Conservation (phyloP, 2,888 invertebrate genomes). For the Habroteleia sp. region DNA sequence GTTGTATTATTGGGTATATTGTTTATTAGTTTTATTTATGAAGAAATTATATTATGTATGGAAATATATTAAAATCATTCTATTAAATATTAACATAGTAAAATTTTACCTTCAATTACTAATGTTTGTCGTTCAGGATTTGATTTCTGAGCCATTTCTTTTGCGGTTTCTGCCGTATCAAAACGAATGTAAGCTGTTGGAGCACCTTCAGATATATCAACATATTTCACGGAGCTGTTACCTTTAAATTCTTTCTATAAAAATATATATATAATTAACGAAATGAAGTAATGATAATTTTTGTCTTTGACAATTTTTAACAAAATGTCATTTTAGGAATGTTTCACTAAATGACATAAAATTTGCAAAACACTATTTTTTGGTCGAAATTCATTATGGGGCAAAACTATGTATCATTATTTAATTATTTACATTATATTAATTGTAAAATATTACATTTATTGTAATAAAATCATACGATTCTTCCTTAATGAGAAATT, state of each 20-base stretch:
- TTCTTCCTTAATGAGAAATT: too few relatives aligned
- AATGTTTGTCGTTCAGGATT: conserved; percentile 74
- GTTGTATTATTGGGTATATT: too few relatives aligned
- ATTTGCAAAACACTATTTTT: too few relatives aligned
- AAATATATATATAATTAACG: conserved; percentile 3
- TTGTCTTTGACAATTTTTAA: not conserved
- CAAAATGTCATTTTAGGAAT: too few relatives aligned
- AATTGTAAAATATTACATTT: too few relatives aligned
- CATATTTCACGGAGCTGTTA: conserved; percentile 87
- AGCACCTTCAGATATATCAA: conserved; percentile 89
- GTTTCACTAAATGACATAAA: too few relatives aligned
- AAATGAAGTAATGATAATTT: not conserved
- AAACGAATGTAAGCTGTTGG: conserved; percentile 87
- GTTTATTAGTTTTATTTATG: not conserved
- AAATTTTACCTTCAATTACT: conserved; percentile 79
- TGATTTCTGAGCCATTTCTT: conserved; percentile 77
- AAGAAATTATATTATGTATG: not conserved
- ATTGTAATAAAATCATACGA: too few relatives aligned
- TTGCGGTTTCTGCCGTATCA: conserved; percentile 82
- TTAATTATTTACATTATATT: too few relatives aligned
- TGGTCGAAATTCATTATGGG: too few relatives aligned
- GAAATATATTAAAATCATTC: too few relatives aligned
- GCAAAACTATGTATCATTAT: too few relatives aligned
- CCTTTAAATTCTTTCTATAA: conserved; percentile 84
- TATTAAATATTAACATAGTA: not conserved